A percentile compares a stretch with the other conserved stretches of the same genome.
Conservation (phyloP, 2,888 invertebrate genomes). For the Drosophila paucipuncta region DNA sequence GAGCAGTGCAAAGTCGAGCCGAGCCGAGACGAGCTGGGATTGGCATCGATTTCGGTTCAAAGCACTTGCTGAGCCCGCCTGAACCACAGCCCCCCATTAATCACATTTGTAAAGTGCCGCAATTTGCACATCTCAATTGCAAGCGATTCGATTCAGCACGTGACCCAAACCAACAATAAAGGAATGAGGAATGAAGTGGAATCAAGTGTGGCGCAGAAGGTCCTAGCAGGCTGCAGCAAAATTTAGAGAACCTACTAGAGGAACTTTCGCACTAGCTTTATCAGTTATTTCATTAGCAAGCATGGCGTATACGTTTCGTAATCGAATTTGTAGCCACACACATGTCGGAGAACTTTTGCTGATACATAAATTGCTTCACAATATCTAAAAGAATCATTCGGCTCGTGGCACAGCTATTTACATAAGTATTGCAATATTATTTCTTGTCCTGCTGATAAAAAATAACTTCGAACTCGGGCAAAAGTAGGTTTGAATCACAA, state of each 20-base stretch:
- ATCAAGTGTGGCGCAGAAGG: not conserved
- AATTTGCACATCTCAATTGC: constrained; percentile 66
- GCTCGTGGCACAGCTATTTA: not conserved
- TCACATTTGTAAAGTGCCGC: constrained; percentile 46
- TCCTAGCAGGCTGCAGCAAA: not conserved
- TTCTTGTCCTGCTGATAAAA: not conserved
- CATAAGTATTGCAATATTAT: not conserved
- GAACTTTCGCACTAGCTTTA: constrained; percentile 7
- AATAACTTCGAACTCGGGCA: not conserved
- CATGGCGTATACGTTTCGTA: constrained; percentile 13
- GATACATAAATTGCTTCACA: not conserved
- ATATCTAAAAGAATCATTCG: not conserved
- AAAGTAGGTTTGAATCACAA: not conserved
- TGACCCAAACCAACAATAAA: not conserved
- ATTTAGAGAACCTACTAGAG: constrained; percentile 3
- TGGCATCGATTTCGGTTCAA: constrained; percentile 14
- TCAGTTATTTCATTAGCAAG: constrained; percentile 18
- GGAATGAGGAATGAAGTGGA: constrained; percentile 7
- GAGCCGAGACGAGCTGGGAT: constrained; percentile 3
- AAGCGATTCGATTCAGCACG: constrained; percentile 31
- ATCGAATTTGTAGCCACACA: too few species aligned
- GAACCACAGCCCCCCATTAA: constrained; percentile 13
- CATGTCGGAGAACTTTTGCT: not conserved
- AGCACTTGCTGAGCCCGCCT: not conserved
- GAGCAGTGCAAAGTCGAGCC: constrained; percentile 1